Evolutionary conservation across 1,140 invertebrate genomes (phyloP), one percentile per base, ranked within the genome.

Genomic region (Hetaerina americana): DNA sequence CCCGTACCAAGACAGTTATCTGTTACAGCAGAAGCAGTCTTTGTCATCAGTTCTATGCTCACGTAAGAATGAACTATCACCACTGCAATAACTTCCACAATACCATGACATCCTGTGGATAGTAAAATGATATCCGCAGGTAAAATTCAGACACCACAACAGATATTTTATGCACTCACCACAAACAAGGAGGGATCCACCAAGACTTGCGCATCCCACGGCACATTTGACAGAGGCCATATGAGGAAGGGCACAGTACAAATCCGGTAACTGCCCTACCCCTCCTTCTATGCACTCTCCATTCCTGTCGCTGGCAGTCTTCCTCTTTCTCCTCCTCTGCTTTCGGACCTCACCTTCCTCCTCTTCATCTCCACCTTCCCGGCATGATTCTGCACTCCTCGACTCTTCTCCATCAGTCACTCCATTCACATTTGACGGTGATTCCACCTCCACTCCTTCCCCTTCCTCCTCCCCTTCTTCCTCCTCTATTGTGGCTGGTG

Each of bases 161-260:
- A 40, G 15, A 8, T 40, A 40, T 15, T 40, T 8, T 40, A 8
- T 40, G 31, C 22, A 80, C 85, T 81, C 78, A 89, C 90, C 90
- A 79, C 90, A 91, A 25, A 92, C 89, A 73, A 93, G 80, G 0
- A 94, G 79, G 68, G 85, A 85, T 26, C 87, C 87, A 72, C 89
- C 84, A 18, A 90, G 78, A 74, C 89, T 87, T 27, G 86, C 88
- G 72, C 89, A 87, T 8, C 92, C 92, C 69, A 90, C 85, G n/a
- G 89, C 87, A 80, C 90, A 92, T 73, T 91, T 85, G 5, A 87
- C 84, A 27, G 82, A 84, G 49, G 82, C 85, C 90, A 92, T 92
- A 18, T 84, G 84, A 3, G 87, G 83, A 27, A 92, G 77, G 5
- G 85, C 84, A 71, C 82, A 85, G 75, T 88, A 87, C n/a, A 84